phyloP scores from a whole-genome alignment of 2,888 invertebrate genomes.

The Chrysina gloriosa region DNA sequence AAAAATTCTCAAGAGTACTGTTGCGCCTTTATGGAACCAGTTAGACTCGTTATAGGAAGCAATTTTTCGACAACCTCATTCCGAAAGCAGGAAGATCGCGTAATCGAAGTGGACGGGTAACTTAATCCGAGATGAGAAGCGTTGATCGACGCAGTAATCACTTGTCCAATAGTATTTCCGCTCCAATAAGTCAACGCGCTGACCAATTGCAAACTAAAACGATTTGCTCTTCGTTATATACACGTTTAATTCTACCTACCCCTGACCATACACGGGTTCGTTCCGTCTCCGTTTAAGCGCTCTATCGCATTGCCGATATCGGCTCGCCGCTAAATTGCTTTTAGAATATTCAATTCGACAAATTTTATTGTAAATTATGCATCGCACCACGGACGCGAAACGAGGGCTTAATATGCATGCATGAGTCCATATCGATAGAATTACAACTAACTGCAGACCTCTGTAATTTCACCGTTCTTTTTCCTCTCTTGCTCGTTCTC shows the following conservation, averaged over 20 bases:
- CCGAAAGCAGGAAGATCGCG: constrained; percentile 43
- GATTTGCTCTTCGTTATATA: constrained; percentile 25
- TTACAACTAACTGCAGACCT: no score
- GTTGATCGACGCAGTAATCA: constrained; percentile 63
- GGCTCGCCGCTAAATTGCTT: constrained; percentile 26
- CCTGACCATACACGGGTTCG: background rate
- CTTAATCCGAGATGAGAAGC: constrained; percentile 60
- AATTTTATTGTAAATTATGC: constrained; percentile 34
- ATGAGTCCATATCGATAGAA: constrained; percentile 13
- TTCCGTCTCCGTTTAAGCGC: background rate
- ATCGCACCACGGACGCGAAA: background rate
- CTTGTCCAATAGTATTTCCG: constrained; percentile 62
- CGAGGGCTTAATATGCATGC: constrained; percentile 10
- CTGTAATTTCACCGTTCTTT: background rate
- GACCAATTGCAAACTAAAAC: constrained; percentile 43
- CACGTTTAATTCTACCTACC: constrained; percentile 29
- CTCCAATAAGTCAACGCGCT: constrained; percentile 61
- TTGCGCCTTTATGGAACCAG: no score
- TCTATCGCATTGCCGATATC: background rate
- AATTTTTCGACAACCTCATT: background rate
- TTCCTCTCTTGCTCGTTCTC: background rate
- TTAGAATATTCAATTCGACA: constrained; percentile 34
- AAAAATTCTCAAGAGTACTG: no score
- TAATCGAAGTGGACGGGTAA: constrained; percentile 55
- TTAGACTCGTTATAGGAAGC: no score